Conservation (phyloP, 2,797 vertebrate genomes). For the Gobio occitaniae region DNA sequence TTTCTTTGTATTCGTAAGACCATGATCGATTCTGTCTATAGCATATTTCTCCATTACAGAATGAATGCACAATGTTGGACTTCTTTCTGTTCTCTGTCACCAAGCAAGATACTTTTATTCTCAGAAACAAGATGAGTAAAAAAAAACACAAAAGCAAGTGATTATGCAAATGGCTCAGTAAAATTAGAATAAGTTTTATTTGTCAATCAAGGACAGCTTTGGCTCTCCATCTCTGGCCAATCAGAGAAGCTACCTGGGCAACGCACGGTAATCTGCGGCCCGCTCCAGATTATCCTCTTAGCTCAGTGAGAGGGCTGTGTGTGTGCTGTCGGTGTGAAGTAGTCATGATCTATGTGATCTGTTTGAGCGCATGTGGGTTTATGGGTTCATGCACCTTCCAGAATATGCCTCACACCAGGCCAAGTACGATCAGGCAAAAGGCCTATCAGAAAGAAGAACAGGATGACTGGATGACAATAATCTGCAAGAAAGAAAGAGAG, state of each 20-base stretch:
- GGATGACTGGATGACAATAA: constrained; percentile 5
- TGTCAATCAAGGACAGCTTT: constrained; percentile 65
- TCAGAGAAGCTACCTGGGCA: constrained; percentile 70
- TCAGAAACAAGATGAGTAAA: not conserved
- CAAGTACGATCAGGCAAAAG: not conserved
- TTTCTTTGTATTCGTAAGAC: constrained; percentile 4
- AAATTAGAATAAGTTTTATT: constrained; percentile 71
- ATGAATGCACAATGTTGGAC: constrained; percentile 12
- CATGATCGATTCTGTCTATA: not conserved
- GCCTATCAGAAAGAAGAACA: constrained; percentile 8
- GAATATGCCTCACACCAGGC: constrained; percentile 37
- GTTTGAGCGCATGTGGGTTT: constrained; percentile 26
- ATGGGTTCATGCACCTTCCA: constrained; percentile 13
- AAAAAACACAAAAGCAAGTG: constrained; percentile 16
- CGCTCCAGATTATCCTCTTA: constrained; percentile 90
- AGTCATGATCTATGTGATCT: constrained; percentile 48
- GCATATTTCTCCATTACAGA: constrained; percentile 8
- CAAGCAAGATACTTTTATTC: not conserved
- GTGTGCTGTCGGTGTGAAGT: constrained; percentile 60
- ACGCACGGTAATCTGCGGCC: constrained; percentile 80
- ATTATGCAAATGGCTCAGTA: constrained; percentile 52
- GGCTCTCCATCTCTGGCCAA: constrained; percentile 49
- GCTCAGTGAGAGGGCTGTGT: constrained; percentile 62
- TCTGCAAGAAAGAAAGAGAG: constrained; percentile 1
- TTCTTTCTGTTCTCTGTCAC: constrained; percentile 22